Conservation (phyloP, 2,797 vertebrate species). For the Accipiter superciliosus region DNA sequence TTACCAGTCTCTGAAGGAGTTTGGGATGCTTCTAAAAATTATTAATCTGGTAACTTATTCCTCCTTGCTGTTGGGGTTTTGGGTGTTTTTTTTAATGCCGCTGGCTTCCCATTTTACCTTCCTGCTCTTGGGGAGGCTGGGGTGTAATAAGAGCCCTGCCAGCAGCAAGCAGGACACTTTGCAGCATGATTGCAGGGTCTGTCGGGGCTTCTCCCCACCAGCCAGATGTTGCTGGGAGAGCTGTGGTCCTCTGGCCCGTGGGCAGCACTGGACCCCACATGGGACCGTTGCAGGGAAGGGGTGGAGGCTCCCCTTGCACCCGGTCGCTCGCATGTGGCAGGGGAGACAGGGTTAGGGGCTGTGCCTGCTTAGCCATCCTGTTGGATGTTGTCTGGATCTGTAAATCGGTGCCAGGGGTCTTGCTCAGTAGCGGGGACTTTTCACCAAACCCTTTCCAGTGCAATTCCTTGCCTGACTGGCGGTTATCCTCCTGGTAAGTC, state of each 20-base stretch:
- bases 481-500: background rate
- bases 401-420: background rate
- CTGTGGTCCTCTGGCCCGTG: accelerated
- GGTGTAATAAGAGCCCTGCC: background rate
- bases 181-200: background rate
- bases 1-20: background rate
- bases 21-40: constrained; percentile 30
- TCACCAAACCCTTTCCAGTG: background rate
- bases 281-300: background rate
- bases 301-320: background rate
- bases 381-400: background rate
- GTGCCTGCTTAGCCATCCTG: background rate
- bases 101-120: background rate
- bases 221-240: background rate
- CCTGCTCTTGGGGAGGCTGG: background rate
- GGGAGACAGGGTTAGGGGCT: background rate
- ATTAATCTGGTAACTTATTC: background rate
- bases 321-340: accelerated
- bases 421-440: background rate
- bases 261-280: accelerated
- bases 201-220: background rate
- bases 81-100: background rate
- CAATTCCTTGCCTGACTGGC: accelerated
- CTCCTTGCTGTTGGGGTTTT: background rate
- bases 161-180: background rate